Conservation (phyloP, 2,113 vertebrate genomes). For the Perognathus longimembris region DNA sequence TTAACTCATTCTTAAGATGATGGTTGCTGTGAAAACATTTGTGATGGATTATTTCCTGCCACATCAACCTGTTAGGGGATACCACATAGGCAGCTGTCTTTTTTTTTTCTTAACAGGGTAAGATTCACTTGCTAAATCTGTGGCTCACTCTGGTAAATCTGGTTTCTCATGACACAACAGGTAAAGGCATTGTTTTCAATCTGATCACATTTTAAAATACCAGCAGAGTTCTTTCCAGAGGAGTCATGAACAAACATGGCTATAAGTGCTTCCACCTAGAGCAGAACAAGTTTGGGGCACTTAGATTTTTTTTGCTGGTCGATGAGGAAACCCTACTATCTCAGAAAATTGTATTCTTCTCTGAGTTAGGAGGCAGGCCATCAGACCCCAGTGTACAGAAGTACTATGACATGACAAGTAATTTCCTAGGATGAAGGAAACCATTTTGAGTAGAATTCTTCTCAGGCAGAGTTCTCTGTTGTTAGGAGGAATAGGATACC, state of each 20-base stretch:
- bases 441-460: neutral
- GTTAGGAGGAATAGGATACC: neutral
- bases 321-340: neutral
- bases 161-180: constrained; percentile 29
- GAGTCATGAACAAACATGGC: neutral
- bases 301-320: neutral
- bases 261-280: neutral
- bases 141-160: neutral
- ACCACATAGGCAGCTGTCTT: neutral
- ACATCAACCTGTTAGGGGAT: neutral
- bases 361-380: neutral
- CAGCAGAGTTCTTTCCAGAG: neutral
- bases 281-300: neutral
- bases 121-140: constrained; percentile 18
- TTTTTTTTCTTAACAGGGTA: neutral
- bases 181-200: neutral
- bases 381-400: neutral
- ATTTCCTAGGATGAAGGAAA: neutral
- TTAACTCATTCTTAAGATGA: constrained; percentile 75
- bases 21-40: constrained; percentile 54
- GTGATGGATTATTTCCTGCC: constrained; percentile 75
- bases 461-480: neutral
- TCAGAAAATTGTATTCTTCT: accelerated
- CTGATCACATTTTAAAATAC: neutral
- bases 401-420: neutral